Evolutionary conservation across 2,113 vertebrate genomes (phyloP).

Genomic region (Ctenomys sociabilis): DNA sequence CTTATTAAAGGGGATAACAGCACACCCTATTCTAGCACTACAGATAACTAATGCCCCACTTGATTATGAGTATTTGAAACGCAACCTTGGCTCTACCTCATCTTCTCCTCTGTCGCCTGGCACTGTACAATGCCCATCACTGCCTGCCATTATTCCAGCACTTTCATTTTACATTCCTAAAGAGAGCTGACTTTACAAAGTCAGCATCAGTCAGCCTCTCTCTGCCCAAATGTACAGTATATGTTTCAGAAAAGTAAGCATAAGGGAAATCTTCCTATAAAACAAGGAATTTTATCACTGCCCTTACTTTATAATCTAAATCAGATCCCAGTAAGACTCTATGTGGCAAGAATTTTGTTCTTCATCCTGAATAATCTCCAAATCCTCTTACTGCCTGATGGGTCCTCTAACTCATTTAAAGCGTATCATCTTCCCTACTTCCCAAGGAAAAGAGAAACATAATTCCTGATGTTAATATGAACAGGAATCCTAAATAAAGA

Average conservation of each 20-base stretch:
- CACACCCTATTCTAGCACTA: not conserved
- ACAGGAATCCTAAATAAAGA: not conserved
- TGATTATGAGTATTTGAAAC: not conserved
- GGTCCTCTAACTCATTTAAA: not conserved
- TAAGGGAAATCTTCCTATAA: not conserved
- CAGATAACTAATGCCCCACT: not conserved
- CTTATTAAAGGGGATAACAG: not conserved
- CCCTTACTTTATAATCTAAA: conserved; percentile 6
- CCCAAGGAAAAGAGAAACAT: not conserved
- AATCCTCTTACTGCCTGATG: not conserved
- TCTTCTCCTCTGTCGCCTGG: not conserved
- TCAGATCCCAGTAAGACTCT: not conserved
- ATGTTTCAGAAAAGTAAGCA: not conserved
- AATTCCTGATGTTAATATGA: not conserved
- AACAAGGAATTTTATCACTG: not conserved
- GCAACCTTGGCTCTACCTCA: not conserved
- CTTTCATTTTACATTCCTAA: conserved; percentile 38
- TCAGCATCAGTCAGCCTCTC: not conserved
- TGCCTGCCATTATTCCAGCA: not conserved
- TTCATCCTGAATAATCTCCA: not conserved
- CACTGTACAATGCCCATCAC: not conserved
- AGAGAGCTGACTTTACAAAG: not conserved
- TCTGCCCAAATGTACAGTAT: not conserved
- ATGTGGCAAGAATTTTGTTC: conserved; percentile 15
- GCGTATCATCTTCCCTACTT: not conserved